A percentile compares a stretch with the other conserved stretches of the same genome.
Conservation (phyloP, 2,888 invertebrate species). For the Dioctria rufipes region DNA sequence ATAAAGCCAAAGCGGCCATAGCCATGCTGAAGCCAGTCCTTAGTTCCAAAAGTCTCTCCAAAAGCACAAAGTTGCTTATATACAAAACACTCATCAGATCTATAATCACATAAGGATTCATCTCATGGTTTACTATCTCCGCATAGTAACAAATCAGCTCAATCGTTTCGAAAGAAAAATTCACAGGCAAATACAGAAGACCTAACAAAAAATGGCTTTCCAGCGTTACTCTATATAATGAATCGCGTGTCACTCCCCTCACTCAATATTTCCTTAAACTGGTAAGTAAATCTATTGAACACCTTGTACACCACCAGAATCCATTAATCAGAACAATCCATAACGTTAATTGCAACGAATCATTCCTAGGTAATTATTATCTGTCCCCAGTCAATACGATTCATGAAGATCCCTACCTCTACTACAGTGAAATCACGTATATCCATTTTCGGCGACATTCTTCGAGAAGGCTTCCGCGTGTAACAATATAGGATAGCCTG, state of each 20-base stretch:
- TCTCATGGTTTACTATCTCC: background rate
- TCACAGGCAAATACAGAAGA: background rate
- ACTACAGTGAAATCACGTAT: no score
- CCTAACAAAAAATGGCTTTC: background rate
- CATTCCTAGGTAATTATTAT: background rate
- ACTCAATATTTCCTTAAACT: background rate
- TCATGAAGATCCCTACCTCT: background rate
- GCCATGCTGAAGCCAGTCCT: background rate
- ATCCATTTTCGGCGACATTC: no score
- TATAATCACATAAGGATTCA: background rate
- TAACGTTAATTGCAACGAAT: background rate
- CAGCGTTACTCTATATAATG: background rate
- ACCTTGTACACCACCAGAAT: background rate
- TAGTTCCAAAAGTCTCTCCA: background rate
- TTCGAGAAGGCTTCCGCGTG: no score
- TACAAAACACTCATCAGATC: background rate
- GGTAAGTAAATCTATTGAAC: background rate
- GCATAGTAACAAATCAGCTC: background rate
- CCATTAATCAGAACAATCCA: background rate
- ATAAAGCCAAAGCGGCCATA: background rate
- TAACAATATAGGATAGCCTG: no score
- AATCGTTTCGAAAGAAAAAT: background rate
- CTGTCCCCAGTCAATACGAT: background rate
- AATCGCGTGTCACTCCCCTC: background rate
- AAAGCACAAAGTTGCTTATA: background rate